phyloP scores from a whole-genome alignment of 2,888 invertebrate genomes.

The Didymodactylos carnosus region DNA sequence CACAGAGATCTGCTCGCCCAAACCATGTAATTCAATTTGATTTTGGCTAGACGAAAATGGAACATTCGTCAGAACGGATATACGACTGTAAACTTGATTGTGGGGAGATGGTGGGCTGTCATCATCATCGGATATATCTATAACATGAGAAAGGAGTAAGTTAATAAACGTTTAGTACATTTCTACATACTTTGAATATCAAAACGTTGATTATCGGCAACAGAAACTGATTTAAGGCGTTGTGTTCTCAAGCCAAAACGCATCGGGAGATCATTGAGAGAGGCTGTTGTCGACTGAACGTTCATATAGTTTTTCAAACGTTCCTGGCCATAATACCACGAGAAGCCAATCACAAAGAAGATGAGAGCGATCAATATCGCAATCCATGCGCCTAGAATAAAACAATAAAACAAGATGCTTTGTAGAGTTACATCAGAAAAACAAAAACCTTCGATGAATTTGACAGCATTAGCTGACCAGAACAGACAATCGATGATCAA shows the following conservation, averaged over 20 bases:
- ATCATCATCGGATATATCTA: background rate
- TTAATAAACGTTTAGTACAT: too few species aligned
- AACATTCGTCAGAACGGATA: background rate
- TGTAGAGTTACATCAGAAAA: background rate
- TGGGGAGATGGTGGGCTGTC: background rate
- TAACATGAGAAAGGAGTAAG: too few species aligned
- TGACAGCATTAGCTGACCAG: background rate
- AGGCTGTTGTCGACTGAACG: background rate
- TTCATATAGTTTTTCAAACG: background rate
- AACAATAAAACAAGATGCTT: too few species aligned
- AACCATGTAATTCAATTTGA: background rate
- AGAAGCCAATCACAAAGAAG: background rate
- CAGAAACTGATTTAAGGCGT: background rate
- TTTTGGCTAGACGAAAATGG: background rate
- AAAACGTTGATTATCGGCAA: background rate
- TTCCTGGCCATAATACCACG: background rate
- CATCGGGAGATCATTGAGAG: background rate
- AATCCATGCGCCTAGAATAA: background rate
- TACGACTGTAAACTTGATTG: background rate
- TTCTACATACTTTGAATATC: background rate
- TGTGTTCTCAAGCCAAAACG: background rate
- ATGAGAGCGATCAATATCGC: background rate
- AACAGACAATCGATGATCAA: background rate
- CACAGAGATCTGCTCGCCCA: background rate
- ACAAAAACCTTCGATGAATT: background rate